Evolutionary conservation across 1,140 invertebrate genomes (phyloP).

Genomic region (Monochamus saltuarius): DNA sequence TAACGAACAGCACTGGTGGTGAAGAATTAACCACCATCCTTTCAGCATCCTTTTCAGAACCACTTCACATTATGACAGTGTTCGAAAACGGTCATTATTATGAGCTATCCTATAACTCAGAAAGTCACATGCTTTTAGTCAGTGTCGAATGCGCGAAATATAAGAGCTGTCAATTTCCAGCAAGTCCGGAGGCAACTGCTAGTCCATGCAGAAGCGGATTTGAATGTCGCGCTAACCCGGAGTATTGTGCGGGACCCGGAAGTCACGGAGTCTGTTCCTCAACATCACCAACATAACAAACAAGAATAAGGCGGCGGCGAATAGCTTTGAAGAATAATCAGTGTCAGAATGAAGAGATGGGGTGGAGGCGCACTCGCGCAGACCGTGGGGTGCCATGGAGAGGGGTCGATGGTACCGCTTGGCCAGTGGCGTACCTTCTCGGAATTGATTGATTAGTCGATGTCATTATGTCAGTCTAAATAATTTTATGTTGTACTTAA

Average conservation of each 20-base stretch:
- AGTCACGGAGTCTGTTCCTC: conserved; percentile 2
- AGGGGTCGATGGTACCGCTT: background rate
- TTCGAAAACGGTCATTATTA: background rate
- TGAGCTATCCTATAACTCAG: background rate
- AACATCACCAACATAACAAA: conserved; percentile 12
- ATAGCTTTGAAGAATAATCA: conserved; percentile 27
- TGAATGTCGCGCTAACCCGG: conserved; percentile 1
- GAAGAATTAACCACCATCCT: conserved; percentile 20
- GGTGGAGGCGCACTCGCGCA: conserved; percentile 15
- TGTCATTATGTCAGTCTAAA: background rate
- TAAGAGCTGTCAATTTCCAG: background rate
- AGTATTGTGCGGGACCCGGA: conserved; percentile 15
- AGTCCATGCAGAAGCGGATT: background rate
- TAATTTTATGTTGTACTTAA: background rate
- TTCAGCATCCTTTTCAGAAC: conserved; percentile 7
- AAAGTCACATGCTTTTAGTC: background rate
- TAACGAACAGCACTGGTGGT: conserved; percentile 15
- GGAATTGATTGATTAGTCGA: background rate
- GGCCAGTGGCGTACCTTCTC: background rate
- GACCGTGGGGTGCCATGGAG: conserved; percentile 1
- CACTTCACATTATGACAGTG: background rate
- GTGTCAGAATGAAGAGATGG: conserved; percentile 30
- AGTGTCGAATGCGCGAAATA: no score
- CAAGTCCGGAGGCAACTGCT: conserved; percentile 5
- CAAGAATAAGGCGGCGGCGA: conserved; percentile 8